Evolutionary conservation across 2,113 vertebrate species (phyloP).

Genomic region (Ochotona curzoniae): DNA sequence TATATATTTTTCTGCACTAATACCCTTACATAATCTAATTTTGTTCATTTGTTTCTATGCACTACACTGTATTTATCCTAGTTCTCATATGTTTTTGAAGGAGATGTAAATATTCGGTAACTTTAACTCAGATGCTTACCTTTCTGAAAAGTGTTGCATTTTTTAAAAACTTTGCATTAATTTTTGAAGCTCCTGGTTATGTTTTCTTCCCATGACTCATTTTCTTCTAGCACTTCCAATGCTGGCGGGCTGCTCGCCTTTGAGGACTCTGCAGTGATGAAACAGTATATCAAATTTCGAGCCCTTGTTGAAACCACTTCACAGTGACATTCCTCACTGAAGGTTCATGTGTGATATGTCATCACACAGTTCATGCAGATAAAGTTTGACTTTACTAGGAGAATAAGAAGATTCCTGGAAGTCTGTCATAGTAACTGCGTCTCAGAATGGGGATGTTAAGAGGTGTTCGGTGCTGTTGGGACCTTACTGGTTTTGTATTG

Average conservation of each 20-base stretch:
- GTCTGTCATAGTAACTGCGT: constrained; percentile 92
- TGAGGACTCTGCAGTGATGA: constrained; percentile 88
- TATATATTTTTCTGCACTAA: constrained; percentile 94
- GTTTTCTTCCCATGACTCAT: constrained; percentile 88
- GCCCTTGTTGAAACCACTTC: constrained; percentile 89
- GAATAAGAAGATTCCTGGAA: constrained; percentile 87
- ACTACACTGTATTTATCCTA: constrained; percentile 95
- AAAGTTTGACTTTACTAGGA: constrained; percentile 86
- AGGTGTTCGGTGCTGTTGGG: constrained; percentile 88
- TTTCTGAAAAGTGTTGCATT: constrained; percentile 85
- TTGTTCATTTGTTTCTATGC: constrained; percentile 92
- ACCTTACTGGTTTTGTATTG: too few relatives aligned
- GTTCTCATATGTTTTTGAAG: constrained; percentile 86
- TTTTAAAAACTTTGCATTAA: constrained; percentile 84
- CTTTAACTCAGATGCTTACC: constrained; percentile 81
- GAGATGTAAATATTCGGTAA: constrained; percentile 86
- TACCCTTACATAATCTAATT: constrained; percentile 94
- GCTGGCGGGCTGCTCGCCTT: constrained; percentile 88
- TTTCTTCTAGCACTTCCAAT: constrained; percentile 85
- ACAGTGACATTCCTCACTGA: constrained; percentile 89
- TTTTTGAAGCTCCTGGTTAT: constrained; percentile 83
- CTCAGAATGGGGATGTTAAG: constrained; percentile 85
- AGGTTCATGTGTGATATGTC: constrained; percentile 93
- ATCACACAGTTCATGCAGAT: constrained; percentile 93
- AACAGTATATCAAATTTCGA: constrained; percentile 87